Conservation (phyloP, 2,797 vertebrate genomes). For the Hoplostethus mediterraneus region DNA sequence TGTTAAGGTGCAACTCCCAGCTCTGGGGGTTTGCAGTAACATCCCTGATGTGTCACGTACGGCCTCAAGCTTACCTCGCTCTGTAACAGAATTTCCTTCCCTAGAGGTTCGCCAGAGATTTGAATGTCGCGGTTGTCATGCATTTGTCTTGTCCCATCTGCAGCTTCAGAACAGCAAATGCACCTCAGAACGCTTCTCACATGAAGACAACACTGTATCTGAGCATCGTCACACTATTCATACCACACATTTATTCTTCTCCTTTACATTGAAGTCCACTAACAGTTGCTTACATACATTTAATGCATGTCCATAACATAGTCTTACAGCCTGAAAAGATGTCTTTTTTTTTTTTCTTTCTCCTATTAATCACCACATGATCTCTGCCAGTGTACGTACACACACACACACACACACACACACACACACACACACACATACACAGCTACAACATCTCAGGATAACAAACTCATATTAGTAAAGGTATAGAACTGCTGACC, state of each 20-base stretch:
- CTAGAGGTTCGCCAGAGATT: constrained; percentile 42
- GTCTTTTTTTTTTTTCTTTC: not conserved
- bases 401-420: constrained; percentile 21
- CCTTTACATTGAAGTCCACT: constrained; percentile 22
- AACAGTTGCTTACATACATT: constrained; percentile 3
- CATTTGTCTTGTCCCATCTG: constrained; percentile 52
- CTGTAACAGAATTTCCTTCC: constrained; percentile 47
- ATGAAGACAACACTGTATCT: constrained; percentile 12
- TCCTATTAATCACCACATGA: not conserved
- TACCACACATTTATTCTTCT: constrained; percentile 10
- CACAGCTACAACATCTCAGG: not conserved
- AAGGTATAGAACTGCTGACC: constrained; percentile 1
- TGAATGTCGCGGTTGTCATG: constrained; percentile 49
- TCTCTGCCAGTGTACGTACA: not conserved
- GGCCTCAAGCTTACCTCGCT: constrained; percentile 62
- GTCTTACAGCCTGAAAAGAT: not conserved
- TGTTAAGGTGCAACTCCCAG: constrained; percentile 53
- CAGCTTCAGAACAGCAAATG: constrained; percentile 45
- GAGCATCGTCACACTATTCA: constrained; percentile 28
- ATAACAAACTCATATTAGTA: constrained; percentile 4
- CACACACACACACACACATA: constrained; percentile 18
- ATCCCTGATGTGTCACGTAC: constrained; percentile 43
- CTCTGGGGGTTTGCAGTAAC: constrained; percentile 39
- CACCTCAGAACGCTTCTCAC: constrained; percentile 26
- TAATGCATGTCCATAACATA: constrained; percentile 53